A percentile compares a stretch with the other conserved stretches of the same genome.
Conservation (phyloP, 2,888 invertebrate genomes). For the Philopedon plagiatum region DNA sequence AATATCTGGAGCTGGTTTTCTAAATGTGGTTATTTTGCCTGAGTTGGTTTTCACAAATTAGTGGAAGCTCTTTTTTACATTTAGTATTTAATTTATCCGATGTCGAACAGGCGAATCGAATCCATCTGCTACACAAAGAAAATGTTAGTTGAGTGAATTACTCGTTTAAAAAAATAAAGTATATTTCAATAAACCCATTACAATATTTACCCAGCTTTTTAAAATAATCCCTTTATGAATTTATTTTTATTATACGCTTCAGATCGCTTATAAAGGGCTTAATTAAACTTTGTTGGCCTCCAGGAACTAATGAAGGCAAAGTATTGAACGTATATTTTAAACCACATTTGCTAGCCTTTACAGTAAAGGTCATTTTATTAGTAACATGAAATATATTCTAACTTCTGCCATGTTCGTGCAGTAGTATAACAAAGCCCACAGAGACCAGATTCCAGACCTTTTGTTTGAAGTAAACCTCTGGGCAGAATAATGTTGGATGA, state of each 20-base stretch:
- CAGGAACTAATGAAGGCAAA: neutral
- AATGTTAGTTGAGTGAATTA: neutral
- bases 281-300: neutral
- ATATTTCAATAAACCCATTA: neutral
- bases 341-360: neutral
- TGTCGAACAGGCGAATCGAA: neutral
- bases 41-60: too few species aligned
- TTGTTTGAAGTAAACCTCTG: too few species aligned
- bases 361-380: neutral
- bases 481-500: too few species aligned
- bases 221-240: conserved; percentile 5
- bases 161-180: neutral
- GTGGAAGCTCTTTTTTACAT: too few species aligned
- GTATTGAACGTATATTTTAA: conserved; percentile 1
- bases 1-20: too few species aligned
- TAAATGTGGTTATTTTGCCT: too few species aligned
- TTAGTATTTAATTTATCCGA: neutral
- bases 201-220: conserved; percentile 1
- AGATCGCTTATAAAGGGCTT: conserved; percentile 2
- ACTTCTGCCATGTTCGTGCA: too few species aligned
- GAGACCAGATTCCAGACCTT: too few species aligned
- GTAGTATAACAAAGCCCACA: too few species aligned
- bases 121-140: neutral
- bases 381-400: neutral
- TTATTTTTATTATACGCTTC: conserved; percentile 15